Evolutionary conservation across 1,140 invertebrate species (phyloP), one percentile per base, ranked within the genome.

Genomic region (Saccostrea cuccullata): DNA sequence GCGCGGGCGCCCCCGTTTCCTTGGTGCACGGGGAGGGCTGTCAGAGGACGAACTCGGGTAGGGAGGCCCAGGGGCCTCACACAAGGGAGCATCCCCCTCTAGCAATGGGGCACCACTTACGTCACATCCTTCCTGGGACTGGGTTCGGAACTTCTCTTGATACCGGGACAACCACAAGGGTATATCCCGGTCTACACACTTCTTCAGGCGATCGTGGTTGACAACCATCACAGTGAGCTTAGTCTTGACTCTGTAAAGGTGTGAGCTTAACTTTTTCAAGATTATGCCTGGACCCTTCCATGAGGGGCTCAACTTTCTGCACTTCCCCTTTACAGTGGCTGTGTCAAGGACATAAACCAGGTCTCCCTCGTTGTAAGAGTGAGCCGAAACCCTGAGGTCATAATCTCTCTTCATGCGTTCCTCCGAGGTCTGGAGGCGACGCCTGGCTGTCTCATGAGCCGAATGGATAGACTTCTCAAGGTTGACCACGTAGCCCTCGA

Each of bases 221-320:
- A 36, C 26, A 23, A 77, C 26, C 70, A 77, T 77, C 2, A 77
- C 70, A 6, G 67, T 30, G 12, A 23, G 13, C n/a, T 30, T 23
- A 36, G 85, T 86, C n/a, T 20, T 26, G 15, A 20, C 55, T 73
- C 17, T 23, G 23, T 70, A n/a, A n/a, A n/a, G n/a, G n/a, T n/a
- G n/a, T n/a, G n/a, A n/a, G n/a, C n/a, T n/a, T n/a, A 86, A 36
- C 30, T 86, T 86, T 55, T 77, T 86, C 1, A 77, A 30, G n/a
- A 86, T 77, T 0, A 86, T 55, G 0, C 85, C 67, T 0, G 85
- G 64, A 4, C 85, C 85, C n/a, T 77, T 86, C 67, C 85, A 86
- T 0, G 64, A 70, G 0, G 23, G 70, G 4, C 36, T 26, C 3
- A 77, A 15, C 23, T 86, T 86, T 17, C 55, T 30, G n/a, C 85